phyloP scores from a whole-genome alignment of 2,113 vertebrate genomes.

The Ammodytes marinus region DNA sequence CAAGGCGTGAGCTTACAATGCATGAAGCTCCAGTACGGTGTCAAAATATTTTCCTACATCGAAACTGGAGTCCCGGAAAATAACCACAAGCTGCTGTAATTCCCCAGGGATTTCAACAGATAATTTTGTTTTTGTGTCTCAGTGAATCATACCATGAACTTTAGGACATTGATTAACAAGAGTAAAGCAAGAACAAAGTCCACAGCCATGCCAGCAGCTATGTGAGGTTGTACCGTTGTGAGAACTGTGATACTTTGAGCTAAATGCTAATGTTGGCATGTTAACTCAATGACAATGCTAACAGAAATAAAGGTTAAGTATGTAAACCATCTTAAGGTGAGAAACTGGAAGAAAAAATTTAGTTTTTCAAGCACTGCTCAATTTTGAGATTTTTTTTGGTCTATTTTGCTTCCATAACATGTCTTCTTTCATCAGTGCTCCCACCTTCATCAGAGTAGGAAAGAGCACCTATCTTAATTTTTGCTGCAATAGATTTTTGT shows the following conservation, averaged over 20 bases:
- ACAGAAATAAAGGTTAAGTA: background rate
- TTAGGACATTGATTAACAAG: background rate
- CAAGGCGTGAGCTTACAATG: constrained; percentile 23
- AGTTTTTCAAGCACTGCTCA: no score
- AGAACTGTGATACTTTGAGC: background rate
- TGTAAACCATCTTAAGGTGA: background rate
- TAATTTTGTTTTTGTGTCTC: background rate
- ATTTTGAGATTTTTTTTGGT: no score
- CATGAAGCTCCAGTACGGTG: constrained; percentile 4
- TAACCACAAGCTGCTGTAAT: background rate
- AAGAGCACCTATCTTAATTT: no score
- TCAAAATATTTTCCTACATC: constrained; percentile 18
- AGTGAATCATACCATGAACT: background rate
- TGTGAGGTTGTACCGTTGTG: background rate
- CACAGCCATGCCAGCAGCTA: background rate
- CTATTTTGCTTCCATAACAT: no score
- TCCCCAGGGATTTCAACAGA: background rate
- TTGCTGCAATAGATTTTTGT: no score
- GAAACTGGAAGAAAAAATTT: no score
- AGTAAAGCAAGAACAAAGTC: background rate
- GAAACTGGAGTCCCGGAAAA: background rate
- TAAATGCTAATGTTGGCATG: background rate
- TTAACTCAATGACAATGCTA: background rate
- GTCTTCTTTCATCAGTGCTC: background rate
- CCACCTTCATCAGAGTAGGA: no score